Conservation (phyloP, 2,797 vertebrate genomes). For the Sebastes matsubarae region DNA sequence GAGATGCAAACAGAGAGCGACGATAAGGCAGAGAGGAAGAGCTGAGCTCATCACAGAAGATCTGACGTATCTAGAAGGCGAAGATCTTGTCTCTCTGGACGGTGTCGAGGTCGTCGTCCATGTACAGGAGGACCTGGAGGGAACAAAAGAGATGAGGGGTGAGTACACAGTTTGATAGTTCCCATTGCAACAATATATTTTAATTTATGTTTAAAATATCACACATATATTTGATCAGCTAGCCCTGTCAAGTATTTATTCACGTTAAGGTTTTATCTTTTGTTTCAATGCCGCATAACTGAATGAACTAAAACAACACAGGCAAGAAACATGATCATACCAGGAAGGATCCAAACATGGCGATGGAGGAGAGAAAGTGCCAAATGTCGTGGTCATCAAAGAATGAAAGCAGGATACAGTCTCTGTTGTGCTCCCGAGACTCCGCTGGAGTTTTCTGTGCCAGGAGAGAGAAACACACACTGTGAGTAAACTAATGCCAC, state of each 20-base stretch:
- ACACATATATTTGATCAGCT: neutral
- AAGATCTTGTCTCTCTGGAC: constrained; percentile 97
- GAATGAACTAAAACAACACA: neutral
- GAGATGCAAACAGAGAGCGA: constrained; percentile 1
- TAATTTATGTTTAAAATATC: neutral
- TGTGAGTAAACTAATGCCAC: neutral
- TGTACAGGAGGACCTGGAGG: constrained; percentile 90
- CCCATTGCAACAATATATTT: neutral
- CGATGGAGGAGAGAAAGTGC: constrained; percentile 98
- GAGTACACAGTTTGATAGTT: neutral
- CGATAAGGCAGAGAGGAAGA: constrained; percentile 67
- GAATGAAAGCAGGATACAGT: constrained; percentile 94
- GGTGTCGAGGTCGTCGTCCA: constrained; percentile 95
- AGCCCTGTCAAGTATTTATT: neutral
- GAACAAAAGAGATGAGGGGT: neutral
- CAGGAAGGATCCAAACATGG: constrained; percentile 99
- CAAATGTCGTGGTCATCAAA: constrained; percentile 98
- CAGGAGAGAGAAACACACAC: neutral
- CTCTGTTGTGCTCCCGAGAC: constrained; percentile 95
- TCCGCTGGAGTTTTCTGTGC: constrained; percentile 95
- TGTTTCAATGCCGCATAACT: neutral
- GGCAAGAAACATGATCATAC: constrained; percentile 68
- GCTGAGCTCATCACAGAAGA: constrained; percentile 32
- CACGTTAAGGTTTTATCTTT: neutral
- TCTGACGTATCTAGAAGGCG: constrained; percentile 84